Base-by-base conservation (phyloP, 2,113 vertebrate species). In the Sorex araneus region DNA sequence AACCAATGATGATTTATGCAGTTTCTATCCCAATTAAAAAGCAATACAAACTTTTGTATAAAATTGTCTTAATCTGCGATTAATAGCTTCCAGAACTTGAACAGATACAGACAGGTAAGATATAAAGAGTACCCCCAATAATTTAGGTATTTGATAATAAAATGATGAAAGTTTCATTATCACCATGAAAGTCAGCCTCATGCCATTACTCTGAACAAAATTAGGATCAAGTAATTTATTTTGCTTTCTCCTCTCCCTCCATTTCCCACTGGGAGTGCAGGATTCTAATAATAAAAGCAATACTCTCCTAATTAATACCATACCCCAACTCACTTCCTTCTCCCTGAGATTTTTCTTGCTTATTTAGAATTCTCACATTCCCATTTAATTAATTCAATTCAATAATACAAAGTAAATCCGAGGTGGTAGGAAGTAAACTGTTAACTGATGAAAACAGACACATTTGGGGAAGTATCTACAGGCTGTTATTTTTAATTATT, bases 181-280 rank as follows among this genome's bases (percentile, higher is more conserved):
- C 10, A 50, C 47, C 47, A 50, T 50, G 47, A 50, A 50, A 3
- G 27, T 77, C 74, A 88, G 25, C 25, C 64, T 76, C 6, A 25
- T 57, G 15, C 66, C 19, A 25, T 66, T 23, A 74, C 36, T 84
- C 25, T 9, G 1, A 79, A 83, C 64, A 92, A 91, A 84, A 73
- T 30, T 15, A 84, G 8, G 6, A 78, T 2, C 78, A 45, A 63
- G 30, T 73, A 36, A 84, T 32, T 73, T 83, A 74, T 70, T 77
- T 89, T 50, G 27, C 6, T 89, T 82, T 76, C 84, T 36, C 64
- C 70, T 93, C 40, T 87, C 89, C 50, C n/a, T 74, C 45, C 21
- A 32, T 36, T 11, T 30, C 82, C 83, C 28, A 50, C 43, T 12
- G 28, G 86, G n/a, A 70, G 70, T 23, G 57, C 32, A 45, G 0